These are phyloP conservation scores for Pungitius pungitius DNA, from an alignment of 2,113 vertebrate genomes.

Conservation along the genomic window DNA sequence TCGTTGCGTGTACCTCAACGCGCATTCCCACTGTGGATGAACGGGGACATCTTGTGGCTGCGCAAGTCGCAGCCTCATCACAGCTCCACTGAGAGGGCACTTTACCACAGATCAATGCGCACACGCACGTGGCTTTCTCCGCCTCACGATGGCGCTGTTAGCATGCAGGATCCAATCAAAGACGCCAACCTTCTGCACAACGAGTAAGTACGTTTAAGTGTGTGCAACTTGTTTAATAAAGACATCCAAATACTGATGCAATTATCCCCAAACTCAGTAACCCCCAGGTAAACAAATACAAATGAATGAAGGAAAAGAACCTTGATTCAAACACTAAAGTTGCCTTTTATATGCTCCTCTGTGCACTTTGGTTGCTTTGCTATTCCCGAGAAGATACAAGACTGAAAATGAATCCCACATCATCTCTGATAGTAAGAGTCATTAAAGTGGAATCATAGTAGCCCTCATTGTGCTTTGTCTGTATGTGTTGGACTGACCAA, in stretches of 20 bases:
- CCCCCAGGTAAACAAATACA: neutral
- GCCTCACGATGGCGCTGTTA: slow-evolving; percentile 34
- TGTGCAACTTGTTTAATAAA: neutral
- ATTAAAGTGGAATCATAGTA: neutral
- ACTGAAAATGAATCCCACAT: neutral
- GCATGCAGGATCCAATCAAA: neutral
- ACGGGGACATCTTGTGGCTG: slow-evolving; percentile 1
- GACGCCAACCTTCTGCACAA: neutral
- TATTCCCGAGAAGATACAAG: neutral
- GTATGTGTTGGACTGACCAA: neutral
- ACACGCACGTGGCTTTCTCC: neutral
- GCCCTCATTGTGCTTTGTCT: neutral
- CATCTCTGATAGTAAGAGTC: neutral
- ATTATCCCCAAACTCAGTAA: neutral
- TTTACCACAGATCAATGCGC: rapidly evolving
- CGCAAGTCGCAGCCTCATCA: neutral
- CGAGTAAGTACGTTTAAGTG: neutral
- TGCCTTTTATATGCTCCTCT: neutral
- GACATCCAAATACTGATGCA: neutral
- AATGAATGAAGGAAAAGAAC: neutral
- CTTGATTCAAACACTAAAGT: neutral
- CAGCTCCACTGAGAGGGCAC: neutral
- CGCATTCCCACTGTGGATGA: too few relatives aligned
- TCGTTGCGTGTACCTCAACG: too few relatives aligned
- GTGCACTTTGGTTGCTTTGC: neutral